Conservation (phyloP, 1,140 invertebrate species). For the Leptestheria dahalacensis region DNA sequence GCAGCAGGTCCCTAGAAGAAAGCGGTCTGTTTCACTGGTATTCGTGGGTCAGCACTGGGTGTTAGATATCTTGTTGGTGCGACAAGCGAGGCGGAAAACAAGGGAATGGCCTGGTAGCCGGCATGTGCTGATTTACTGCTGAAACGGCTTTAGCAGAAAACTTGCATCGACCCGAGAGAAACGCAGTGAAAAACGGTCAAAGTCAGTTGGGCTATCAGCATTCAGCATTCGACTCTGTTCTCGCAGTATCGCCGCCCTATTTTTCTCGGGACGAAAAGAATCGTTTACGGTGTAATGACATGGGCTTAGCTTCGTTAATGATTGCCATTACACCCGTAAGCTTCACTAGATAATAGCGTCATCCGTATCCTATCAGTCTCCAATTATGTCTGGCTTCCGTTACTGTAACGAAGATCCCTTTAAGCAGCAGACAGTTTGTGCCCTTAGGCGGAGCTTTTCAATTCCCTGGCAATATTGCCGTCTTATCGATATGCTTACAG, state of each 20-base stretch:
- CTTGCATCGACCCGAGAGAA: not conserved
- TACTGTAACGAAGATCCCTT: not conserved
- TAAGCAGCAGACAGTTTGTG: not conserved
- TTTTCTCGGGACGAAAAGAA: not conserved
- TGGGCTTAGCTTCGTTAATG: not conserved
- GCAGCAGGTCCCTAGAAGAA: too few species aligned
- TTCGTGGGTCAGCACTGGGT: too few species aligned
- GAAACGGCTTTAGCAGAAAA: too few species aligned
- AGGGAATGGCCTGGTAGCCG: too few species aligned
- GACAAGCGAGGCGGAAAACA: not conserved
- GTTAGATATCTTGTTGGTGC: too few species aligned
- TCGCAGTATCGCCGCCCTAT: not conserved
- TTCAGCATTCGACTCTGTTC: not conserved
- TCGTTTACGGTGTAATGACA: not conserved
- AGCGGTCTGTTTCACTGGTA: too few species aligned
- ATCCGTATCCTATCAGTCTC: not conserved
- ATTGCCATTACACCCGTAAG: not conserved
- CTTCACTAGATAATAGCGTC: not conserved
- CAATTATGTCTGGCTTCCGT: not conserved
- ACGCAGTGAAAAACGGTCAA: not conserved
- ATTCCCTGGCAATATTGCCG: too few species aligned
- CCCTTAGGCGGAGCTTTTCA: not conserved
- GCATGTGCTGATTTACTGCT: not conserved
- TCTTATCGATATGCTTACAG: too few species aligned
- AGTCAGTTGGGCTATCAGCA: not conserved